phyloP scores from a whole-genome alignment of 1,140 invertebrate species.

The Sitodiplosis mosellana region DNA sequence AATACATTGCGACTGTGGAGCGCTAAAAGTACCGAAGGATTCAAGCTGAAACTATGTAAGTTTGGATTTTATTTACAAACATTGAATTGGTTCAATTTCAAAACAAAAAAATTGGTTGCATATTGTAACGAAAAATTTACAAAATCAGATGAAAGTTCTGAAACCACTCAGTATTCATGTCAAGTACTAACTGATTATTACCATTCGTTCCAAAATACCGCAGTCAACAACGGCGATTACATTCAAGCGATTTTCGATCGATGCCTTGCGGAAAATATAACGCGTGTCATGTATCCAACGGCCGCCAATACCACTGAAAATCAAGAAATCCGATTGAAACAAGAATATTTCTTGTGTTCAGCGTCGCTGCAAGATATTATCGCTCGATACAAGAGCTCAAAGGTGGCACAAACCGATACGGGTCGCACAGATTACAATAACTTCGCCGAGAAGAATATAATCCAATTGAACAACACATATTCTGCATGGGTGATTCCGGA shows the following conservation, averaged over 20 bases:
- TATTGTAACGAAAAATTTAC: too few species aligned
- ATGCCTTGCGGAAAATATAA: constrained; percentile 95
- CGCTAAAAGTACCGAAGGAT: constrained; percentile 91
- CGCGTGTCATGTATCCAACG: constrained; percentile 94
- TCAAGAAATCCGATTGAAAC: constrained; percentile 92
- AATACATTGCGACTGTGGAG: constrained; percentile 97
- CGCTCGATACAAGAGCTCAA: constrained; percentile 86
- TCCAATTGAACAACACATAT: constrained; percentile 98
- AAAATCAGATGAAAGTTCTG: too few species aligned
- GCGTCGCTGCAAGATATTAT: constrained; percentile 95
- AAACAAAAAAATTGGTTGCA: too few species aligned
- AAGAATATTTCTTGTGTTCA: constrained; percentile 99
- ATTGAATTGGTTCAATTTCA: not conserved
- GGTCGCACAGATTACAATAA: constrained; percentile 71
- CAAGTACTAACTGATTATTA: too few species aligned
- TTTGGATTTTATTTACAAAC: not conserved
- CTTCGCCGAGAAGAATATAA: constrained; percentile 94
- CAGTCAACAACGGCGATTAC: constrained; percentile 98
- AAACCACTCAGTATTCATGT: too few species aligned
- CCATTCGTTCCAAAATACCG: constrained; percentile 18
- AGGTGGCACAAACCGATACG: constrained; percentile 71
- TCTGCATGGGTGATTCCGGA: constrained; percentile 96
- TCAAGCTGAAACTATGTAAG: constrained; percentile 92
- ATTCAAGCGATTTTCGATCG: constrained; percentile 96
- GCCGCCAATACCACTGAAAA: constrained; percentile 98